phyloP scores from a whole-genome alignment of 2,113 vertebrate species.

The Opisthocomus hoazin region DNA sequence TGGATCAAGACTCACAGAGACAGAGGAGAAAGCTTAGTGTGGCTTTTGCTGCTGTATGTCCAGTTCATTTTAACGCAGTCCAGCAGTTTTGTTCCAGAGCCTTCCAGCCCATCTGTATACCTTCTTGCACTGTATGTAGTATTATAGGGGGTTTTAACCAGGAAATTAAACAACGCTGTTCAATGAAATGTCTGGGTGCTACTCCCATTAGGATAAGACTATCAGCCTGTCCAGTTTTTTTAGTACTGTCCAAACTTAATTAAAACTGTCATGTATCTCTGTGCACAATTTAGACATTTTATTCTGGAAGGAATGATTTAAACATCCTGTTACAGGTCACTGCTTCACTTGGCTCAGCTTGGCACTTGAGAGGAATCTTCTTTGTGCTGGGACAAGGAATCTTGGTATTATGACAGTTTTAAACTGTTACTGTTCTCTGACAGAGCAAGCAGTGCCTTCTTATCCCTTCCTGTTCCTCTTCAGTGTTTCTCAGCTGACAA shows the following conservation, averaged over 20 bases:
- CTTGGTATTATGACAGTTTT: not conserved
- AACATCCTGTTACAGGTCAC: not conserved
- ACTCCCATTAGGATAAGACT: not conserved
- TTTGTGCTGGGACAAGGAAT: not conserved
- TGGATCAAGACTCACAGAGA: not conserved
- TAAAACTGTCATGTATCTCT: not conserved
- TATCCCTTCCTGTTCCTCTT: not conserved
- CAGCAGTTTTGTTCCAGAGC: not conserved
- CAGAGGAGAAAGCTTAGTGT: not conserved
- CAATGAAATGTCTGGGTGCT: not conserved
- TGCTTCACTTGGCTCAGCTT: not conserved
- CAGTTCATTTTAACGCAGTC: not conserved
- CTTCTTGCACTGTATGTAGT: not conserved
- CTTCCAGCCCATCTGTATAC: not conserved
- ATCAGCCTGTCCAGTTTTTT: not conserved
- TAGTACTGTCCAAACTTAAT: not conserved
- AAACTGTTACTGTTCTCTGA: not conserved
- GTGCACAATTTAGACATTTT: not conserved
- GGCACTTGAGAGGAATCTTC: not conserved
- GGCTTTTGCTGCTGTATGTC: not conserved
- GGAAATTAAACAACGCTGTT: not conserved
- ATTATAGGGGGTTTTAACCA: not conserved
- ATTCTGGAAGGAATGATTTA: not conserved
- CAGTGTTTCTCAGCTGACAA: not conserved
- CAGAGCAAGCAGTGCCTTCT: not conserved